Percentiles rank a stretch among this genome's conserved stretches.
These are phyloP conservation scores for Cremastinae sp. DNA, from an alignment of 2,888 invertebrate genomes.

Conservation along the genomic window DNA sequence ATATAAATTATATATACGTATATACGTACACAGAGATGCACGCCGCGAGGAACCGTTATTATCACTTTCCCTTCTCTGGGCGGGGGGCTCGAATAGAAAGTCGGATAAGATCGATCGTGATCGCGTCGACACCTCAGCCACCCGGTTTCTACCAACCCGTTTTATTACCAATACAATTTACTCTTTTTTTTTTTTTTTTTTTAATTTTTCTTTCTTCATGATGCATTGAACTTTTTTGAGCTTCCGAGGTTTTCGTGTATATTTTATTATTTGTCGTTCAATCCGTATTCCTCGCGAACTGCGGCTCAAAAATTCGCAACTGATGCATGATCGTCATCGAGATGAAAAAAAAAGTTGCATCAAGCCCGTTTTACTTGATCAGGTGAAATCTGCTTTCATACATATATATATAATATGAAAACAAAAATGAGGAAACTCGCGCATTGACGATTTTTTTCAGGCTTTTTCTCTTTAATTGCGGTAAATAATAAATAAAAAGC, in stretches of 20 bases:
- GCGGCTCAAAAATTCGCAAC: no score
- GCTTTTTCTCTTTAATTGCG: neutral
- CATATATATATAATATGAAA: no score
- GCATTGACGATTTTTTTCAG: neutral
- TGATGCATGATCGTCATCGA: no score
- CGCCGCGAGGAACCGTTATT: conserved; percentile 60
- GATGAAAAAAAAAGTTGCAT: conserved; percentile 48
- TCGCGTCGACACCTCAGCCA: conserved; percentile 63
- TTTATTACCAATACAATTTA: no score
- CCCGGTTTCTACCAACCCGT: conserved; percentile 44
- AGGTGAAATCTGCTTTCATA: conserved; percentile 53
- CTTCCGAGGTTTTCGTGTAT: no score
- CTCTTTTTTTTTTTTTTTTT: conserved; percentile 4
- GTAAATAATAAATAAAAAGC: no score
- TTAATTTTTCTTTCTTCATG: neutral
- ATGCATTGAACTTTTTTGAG: no score
- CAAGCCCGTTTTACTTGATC: conserved; percentile 35
- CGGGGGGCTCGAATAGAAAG: conserved; percentile 66
- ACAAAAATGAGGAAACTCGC: no score
- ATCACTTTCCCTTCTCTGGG: conserved; percentile 67
- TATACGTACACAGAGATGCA: conserved; percentile 31
- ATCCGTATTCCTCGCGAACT: conserved; percentile 31
- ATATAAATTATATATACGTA: conserved; percentile 3
- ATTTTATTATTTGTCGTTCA: conserved; percentile 49
- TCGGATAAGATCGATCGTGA: conserved; percentile 68